Base-by-base conservation (phyloP, 2,113 vertebrate species). In the Aplodontia rufa region DNA sequence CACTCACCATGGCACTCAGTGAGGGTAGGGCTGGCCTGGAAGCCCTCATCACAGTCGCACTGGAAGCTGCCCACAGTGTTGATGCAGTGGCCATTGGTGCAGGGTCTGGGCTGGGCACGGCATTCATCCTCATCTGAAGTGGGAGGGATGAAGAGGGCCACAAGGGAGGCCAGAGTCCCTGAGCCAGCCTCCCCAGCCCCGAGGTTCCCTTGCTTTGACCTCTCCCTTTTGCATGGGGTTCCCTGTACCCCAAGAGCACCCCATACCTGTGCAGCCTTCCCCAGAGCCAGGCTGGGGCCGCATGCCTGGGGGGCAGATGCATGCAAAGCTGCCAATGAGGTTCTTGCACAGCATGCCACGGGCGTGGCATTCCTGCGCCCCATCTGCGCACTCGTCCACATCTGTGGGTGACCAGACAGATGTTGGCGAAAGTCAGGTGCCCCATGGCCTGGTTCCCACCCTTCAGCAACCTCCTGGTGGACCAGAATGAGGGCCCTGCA, bases 331-430 rank as follows among this genome's bases (percentile, higher is more conserved):
- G 55, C 99, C 99, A 0, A 99, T 99, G 87, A 99, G 98, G 95
- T 99, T 99, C 98, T 99, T 99, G 95, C 99, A 99, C 87, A 98
- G 98, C 99, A 99, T 99, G 58, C 99, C 99, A 47, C 98, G 99
- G 35, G 99, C 98, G 26, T 98, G 99, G 1, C 99, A 99, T 98
- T 99, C 99, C 14, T 99, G 99, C 76, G 99, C 96, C 2, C 99
- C 98, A 30, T 99, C 99, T 0, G 98, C 98, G 30, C 99, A 99
- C 97, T 99, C 99, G 0, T 99, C 99, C 98, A 99, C 98, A 96
- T 99, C 99, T 99, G 97, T 32, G 71, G 88, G 4, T 16, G 1
- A 97, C 42, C 93, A 68, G 19, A 7, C 7, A 19, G 64, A 19
- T 66, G n/a, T 51, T 1, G 6, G n/a, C 74, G 24, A 72, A 42